Percentiles rank a stretch among this genome's conserved stretches.
Evolutionary conservation across 2,888 invertebrate genomes (phyloP).

Genomic region (Philaethria dido): DNA sequence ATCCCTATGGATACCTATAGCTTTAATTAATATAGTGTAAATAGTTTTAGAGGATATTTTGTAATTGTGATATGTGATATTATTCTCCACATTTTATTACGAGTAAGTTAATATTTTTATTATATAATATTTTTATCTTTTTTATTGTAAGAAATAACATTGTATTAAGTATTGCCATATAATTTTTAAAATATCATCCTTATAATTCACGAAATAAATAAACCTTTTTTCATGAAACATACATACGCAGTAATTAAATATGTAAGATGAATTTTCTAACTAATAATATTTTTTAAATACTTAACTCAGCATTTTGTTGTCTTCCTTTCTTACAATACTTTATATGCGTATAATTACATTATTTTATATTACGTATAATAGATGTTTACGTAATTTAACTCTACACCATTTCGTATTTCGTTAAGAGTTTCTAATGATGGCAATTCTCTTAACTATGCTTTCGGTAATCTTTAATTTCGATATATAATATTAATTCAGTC

Average conservation of each 20-base stretch:
- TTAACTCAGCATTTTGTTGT: not conserved
- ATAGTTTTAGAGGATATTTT: slow-evolving; percentile 18
- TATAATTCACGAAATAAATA: not conserved
- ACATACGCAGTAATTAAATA: not conserved
- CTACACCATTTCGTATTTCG: not conserved
- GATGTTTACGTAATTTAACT: slow-evolving; percentile 11
- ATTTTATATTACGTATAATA: not conserved
- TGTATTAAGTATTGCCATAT: not conserved
- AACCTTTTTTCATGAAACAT: not conserved
- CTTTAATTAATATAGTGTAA: slow-evolving; percentile 40
- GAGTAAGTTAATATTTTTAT: slow-evolving; percentile 30
- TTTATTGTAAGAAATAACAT: too few species aligned
- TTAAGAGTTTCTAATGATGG: not conserved
- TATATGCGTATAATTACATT: slow-evolving; percentile 8
- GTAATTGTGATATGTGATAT: slow-evolving; percentile 42
- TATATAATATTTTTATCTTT: not conserved
- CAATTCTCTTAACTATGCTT: not conserved
- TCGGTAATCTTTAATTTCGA: not conserved
- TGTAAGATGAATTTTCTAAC: not conserved
- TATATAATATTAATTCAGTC: not conserved
- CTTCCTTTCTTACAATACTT: slow-evolving; percentile 7
- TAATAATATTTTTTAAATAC: not conserved
- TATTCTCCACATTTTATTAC: slow-evolving; percentile 24
- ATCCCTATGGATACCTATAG: slow-evolving; percentile 30
- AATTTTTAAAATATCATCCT: not conserved